These are phyloP conservation scores for Koerneria pararmatus DNA, from an alignment of 2,888 invertebrate species.

Conservation along the genomic window DNA sequence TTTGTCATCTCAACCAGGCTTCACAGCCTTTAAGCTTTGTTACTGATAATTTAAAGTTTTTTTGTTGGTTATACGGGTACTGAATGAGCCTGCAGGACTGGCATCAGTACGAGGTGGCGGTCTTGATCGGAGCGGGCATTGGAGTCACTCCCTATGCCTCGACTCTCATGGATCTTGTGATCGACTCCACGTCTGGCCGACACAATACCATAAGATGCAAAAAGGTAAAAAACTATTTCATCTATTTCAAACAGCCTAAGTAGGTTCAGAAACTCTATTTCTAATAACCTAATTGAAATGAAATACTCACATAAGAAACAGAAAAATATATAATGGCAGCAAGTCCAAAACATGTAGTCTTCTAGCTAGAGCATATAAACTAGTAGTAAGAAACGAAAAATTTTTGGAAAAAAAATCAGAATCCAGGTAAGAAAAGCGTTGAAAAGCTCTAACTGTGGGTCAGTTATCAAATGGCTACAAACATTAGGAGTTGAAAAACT, in stretches of 20 bases:
- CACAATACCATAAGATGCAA: slow-evolving; percentile 85
- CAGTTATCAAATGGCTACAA: no score
- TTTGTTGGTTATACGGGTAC: neutral
- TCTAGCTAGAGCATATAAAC: no score
- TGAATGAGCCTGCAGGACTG: slow-evolving; percentile 41
- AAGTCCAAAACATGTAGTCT: no score
- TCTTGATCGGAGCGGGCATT: slow-evolving; percentile 95
- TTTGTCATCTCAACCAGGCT: neutral
- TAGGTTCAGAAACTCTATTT: neutral
- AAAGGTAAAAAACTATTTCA: slow-evolving; percentile 69
- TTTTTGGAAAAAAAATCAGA: no score
- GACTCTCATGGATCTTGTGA: slow-evolving; percentile 83
- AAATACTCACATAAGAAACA: no score
- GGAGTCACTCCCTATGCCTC: slow-evolving; percentile 96
- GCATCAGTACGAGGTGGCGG: slow-evolving; percentile 87
- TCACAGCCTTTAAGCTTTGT: no score
- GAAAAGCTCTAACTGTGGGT: no score
- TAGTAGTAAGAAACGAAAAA: no score
- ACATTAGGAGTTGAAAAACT: no score
- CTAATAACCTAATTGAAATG: no score
- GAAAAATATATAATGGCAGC: no score
- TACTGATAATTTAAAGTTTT: neutral
- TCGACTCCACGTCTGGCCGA: slow-evolving; percentile 79
- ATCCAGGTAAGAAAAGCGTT: no score
- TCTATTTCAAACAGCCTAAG: neutral